A percentile compares a stretch with the other conserved stretches of the same genome.
These are phyloP conservation scores for Murina feae DNA, from an alignment of 2,113 vertebrate species.

Conservation along the genomic window DNA sequence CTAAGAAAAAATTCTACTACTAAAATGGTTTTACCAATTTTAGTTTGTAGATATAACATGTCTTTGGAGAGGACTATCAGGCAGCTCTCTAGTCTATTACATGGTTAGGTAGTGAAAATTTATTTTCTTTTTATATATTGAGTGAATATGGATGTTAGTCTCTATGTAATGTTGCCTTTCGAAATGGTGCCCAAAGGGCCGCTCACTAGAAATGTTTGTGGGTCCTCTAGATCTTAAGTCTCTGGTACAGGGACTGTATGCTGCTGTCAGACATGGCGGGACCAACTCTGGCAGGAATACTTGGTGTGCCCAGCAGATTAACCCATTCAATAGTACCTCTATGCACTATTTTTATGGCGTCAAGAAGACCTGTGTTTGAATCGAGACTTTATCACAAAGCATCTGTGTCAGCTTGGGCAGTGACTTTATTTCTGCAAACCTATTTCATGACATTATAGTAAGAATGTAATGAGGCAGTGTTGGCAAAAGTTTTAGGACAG, in stretches of 20 bases:
- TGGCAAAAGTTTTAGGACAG: not conserved
- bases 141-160: not conserved
- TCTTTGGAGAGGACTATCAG: not conserved
- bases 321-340: not conserved
- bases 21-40: not conserved
- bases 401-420: not conserved
- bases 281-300: not conserved
- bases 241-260: not conserved
- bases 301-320: not conserved
- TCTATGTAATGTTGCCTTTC: not conserved
- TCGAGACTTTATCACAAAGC: not conserved
- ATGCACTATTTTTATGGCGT: not conserved
- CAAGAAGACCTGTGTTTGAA: not conserved
- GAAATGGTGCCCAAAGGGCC: not conserved
- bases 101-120: not conserved
- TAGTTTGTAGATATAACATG: not conserved
- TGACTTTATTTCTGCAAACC: not conserved
- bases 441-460: not conserved
- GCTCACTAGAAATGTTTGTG: not conserved
- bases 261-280: not conserved
- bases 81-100: not conserved
- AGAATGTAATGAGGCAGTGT: not conserved
- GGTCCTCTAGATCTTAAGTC: not conserved
- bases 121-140: not conserved
- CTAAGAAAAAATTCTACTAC: not conserved